phyloP scores from a whole-genome alignment of 2,113 vertebrate species.

The Peromyscus maniculatus region DNA sequence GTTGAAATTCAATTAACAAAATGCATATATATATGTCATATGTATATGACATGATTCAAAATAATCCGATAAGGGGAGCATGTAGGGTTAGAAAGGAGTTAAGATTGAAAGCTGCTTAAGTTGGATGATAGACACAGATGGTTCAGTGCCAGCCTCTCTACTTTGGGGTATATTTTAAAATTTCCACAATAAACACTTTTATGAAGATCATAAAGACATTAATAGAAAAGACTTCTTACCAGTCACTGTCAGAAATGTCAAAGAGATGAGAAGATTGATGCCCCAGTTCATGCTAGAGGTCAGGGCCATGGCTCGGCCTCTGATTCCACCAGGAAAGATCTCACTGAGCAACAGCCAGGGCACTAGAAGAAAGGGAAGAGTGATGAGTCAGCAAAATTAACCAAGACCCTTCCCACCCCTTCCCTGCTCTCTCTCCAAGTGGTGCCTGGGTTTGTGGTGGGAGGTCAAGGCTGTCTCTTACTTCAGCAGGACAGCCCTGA shows the following conservation, averaged over 20 bases:
- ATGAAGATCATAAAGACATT: background rate
- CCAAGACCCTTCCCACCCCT: background rate
- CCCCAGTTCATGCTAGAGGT: constrained; percentile 97
- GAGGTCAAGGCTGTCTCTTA: background rate
- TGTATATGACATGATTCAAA: background rate
- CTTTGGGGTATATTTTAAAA: constrained; percentile 21
- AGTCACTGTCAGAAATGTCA: constrained; percentile 96
- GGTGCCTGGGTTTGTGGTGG: background rate
- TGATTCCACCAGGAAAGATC: constrained; percentile 95
- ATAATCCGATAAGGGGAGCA: background rate
- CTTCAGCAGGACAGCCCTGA: background rate
- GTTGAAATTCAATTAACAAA: constrained; percentile 29
- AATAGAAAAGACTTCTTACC: constrained; percentile 88
- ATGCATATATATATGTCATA: background rate
- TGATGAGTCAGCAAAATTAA: background rate
- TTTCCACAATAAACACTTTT: background rate
- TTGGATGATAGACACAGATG: background rate
- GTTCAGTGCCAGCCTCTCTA: background rate
- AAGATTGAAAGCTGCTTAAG: background rate
- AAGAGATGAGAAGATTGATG: constrained; percentile 96
- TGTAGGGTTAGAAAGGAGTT: background rate
- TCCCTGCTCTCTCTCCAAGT: background rate
- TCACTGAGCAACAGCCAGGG: constrained; percentile 96
- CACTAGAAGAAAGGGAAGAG: constrained; percentile 88
- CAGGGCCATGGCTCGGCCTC: constrained; percentile 95